Evolutionary conservation across 2,888 invertebrate species (phyloP).

Genomic region (Napeogenes sylphis): DNA sequence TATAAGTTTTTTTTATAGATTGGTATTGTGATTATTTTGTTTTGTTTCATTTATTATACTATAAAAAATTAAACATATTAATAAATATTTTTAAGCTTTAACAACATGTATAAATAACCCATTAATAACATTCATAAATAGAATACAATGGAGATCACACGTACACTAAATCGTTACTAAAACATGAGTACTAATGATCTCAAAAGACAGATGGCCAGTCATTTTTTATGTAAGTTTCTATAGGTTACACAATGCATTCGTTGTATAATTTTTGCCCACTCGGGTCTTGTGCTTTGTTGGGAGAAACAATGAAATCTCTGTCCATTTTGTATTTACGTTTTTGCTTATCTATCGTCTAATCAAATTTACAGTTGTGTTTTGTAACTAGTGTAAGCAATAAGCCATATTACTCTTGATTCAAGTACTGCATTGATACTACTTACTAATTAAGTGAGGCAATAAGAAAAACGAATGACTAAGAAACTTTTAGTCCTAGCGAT

Average conservation of each 20-base stretch:
- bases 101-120: no score
- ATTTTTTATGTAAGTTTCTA: constrained; percentile 5
- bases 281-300: constrained; percentile 39
- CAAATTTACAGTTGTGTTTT: constrained; percentile 41
- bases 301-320: constrained; percentile 56
- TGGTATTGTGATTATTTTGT: no score
- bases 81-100: no score
- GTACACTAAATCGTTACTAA: neutral
- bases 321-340: constrained; percentile 52
- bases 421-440: constrained; percentile 20
- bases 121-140: no score
- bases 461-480: no score
- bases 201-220: constrained; percentile 25
- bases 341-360: constrained; percentile 53
- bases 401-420: constrained; percentile 28
- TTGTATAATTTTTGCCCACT: constrained; percentile 63
- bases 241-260: constrained; percentile 53
- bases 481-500: no score
- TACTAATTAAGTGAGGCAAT: constrained; percentile 22
- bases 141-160: no score
- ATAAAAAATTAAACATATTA: no score
- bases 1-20: no score
- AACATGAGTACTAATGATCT: constrained; percentile 4
- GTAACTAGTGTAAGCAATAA: constrained; percentile 26
- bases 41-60: no score